Evolutionary conservation across 2,888 invertebrate genomes (phyloP), one percentile per base, ranked within the genome.

Genomic region (Trichopoda pennipes): DNA sequence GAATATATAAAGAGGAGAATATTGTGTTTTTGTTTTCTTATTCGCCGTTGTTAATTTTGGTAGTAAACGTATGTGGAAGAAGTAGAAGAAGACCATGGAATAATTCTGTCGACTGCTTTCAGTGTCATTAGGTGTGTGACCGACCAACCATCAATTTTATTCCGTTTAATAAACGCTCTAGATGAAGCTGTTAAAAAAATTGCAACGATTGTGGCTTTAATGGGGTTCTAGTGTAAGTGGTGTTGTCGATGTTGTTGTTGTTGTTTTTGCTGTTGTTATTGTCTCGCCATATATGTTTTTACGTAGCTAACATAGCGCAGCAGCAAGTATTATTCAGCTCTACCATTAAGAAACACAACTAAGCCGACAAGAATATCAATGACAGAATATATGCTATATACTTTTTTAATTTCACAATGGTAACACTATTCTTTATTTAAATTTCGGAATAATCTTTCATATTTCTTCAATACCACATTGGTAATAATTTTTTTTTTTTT

Each of bases 131-230:
- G 38, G 56, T 56, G 17, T 38, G 23, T 51, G 58, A 28, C 58
- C 55, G 44, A 49, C 70, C 60, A 38, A 58, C 61, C 53, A 75
- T 70, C 66, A 70, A 70, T 47, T 72, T 44, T 66, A 38, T 51
- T 28, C 32, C 9, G 9, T 55, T 56, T 44, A 76, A 63, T 72
- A 81, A 73, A 76, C 35, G 55, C 58, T 73, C 28, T 42, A 56
- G 56, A 73, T 73, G 77, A 73, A 81, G 77, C 77, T 73, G 58
- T 76, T 69, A 69, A 81, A n/a, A 81, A 70, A 69, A 77, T 77
- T 77, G 63, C 73, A 63, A 23, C 69, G 70, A 69, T 80, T 70
- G 64, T 51, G 64, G 44, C 51, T 66, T 51, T 44, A 75, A 51
- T 58, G 42, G 49, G 42, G 51, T n/a, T 51, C 28, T 19, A 19